Evolutionary conservation across 2,888 invertebrate species (phyloP).

Genomic region (Bruchidius siliquastri): DNA sequence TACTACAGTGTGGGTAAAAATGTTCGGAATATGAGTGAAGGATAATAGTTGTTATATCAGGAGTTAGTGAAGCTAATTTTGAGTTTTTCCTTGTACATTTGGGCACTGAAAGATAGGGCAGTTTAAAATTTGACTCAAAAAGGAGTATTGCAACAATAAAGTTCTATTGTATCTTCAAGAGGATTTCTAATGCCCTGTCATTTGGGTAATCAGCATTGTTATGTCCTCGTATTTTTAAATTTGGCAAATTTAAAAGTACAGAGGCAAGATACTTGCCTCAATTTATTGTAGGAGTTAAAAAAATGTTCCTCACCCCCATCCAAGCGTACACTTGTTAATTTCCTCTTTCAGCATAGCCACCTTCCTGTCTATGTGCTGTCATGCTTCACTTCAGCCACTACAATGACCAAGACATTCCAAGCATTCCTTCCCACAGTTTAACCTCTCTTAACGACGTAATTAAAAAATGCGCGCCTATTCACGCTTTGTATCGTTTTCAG

Average conservation of each 20-base stretch:
- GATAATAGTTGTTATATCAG: too few relatives aligned
- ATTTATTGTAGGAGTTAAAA: neutral
- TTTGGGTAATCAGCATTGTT: too few relatives aligned
- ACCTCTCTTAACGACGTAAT: neutral
- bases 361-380: neutral
- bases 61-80: too few relatives aligned
- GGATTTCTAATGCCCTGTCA: too few relatives aligned
- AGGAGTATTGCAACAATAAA: too few relatives aligned
- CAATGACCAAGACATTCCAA: neutral
- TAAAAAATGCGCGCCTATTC: neutral
- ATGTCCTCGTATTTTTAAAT: too few relatives aligned
- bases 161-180: too few relatives aligned
- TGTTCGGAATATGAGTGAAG: too few relatives aligned
- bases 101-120: too few relatives aligned
- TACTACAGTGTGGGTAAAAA: too few relatives aligned
- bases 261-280: neutral
- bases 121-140: too few relatives aligned
- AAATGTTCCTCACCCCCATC: neutral
- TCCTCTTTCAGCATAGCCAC: neutral
- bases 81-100: too few relatives aligned
- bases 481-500: neutral
- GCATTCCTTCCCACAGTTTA: neutral
- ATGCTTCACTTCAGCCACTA: neutral
- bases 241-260: neutral
- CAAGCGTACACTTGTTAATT: neutral